A percentile compares a stretch with the other conserved stretches of the same genome.
Evolutionary conservation across 2,888 invertebrate genomes (phyloP).

Genomic region (Cryptophagus acutangulus): DNA sequence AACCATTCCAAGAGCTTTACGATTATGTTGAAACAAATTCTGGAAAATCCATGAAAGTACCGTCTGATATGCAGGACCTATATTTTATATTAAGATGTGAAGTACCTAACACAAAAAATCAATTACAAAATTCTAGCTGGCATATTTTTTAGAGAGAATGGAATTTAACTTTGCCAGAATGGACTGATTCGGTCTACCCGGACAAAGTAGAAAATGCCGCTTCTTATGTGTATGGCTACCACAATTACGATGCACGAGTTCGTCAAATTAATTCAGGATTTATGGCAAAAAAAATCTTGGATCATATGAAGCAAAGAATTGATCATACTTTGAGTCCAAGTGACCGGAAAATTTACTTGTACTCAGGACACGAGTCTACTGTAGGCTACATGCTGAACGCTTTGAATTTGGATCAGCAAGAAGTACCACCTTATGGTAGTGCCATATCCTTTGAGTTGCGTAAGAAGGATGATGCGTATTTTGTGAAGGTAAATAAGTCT

Average conservation of each 20-base stretch:
- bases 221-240: conserved; percentile 41
- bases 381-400: conserved; percentile 33
- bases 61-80: conserved; percentile 30
- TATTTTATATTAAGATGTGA: conserved; percentile 33
- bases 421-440: conserved; percentile 33
- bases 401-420: conserved; percentile 20
- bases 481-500: conserved; percentile 23
- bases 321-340: conserved; percentile 16
- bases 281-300: conserved; percentile 32
- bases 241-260: conserved; percentile 36
- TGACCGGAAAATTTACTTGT: conserved; percentile 33
- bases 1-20: conserved; percentile 27
- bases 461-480: conserved; percentile 21
- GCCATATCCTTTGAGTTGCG: conserved; percentile 34
- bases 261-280: conserved; percentile 45
- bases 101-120: too few species aligned
- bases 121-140: background rate
- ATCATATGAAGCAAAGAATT: conserved; percentile 28
- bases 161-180: conserved; percentile 42
- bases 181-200: conserved; percentile 42
- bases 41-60: conserved; percentile 24
- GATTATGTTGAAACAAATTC: conserved; percentile 28
- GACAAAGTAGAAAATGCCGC: conserved; percentile 37
- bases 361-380: conserved; percentile 37
- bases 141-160: conserved; percentile 28